These are phyloP conservation scores for Kryptolebias ocellatus DNA, from an alignment of 2,797 vertebrate species.

Conservation along the genomic window DNA sequence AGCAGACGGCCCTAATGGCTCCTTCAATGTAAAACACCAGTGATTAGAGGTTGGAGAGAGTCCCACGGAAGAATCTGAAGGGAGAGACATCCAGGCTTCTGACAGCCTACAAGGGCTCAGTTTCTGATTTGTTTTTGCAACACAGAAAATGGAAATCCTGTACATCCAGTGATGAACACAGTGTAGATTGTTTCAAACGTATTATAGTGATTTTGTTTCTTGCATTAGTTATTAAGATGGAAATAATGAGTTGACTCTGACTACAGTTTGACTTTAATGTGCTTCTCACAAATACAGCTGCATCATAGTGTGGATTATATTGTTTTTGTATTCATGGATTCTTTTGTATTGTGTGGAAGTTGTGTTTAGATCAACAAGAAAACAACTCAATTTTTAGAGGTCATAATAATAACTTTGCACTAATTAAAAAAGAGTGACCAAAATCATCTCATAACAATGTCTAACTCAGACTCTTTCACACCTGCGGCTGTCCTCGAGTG, in stretches of 20 bases:
- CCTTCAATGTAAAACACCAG: slow-evolving; percentile 24
- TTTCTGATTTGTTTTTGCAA: neutral
- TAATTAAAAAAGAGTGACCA: too few relatives aligned
- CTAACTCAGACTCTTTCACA: neutral
- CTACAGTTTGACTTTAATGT: neutral
- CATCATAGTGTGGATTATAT: neutral
- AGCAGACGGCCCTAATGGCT: slow-evolving; percentile 27
- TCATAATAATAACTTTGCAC: too few relatives aligned
- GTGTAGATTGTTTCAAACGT: neutral
- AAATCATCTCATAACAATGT: too few relatives aligned
- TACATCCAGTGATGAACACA: neutral
- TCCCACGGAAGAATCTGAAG: slow-evolving; percentile 6
- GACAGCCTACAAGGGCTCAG: neutral
- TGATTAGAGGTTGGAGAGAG: slow-evolving; percentile 9
- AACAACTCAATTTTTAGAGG: too few relatives aligned
- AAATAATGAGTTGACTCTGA: neutral
- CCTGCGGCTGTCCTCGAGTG: neutral
- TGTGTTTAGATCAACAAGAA: neutral
- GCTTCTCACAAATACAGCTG: neutral
- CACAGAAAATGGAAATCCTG: neutral
- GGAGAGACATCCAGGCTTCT: neutral
- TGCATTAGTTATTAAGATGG: neutral
- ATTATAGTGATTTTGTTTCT: neutral
- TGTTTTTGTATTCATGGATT: neutral
- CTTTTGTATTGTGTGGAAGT: neutral